phyloP scores from a whole-genome alignment of 2,888 invertebrate species.

The Andrena haemorrhoa region DNA sequence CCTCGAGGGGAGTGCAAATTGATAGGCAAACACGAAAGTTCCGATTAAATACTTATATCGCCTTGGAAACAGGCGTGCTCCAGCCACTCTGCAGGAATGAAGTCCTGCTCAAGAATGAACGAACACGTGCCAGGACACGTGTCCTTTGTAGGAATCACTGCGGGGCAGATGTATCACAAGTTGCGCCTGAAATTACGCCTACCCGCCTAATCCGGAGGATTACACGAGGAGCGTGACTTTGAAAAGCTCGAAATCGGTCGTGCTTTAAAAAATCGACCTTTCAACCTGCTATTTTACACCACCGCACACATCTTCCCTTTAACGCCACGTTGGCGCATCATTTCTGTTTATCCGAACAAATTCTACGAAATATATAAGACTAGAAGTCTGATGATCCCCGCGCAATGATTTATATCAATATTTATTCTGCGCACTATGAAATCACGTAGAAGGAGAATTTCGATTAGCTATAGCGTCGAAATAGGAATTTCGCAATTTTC shows the following conservation, averaged over 20 bases:
- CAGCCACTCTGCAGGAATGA: constrained; percentile 82
- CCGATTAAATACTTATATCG: constrained; percentile 27
- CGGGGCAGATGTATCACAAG: constrained; percentile 82
- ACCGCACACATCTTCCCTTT: background rate
- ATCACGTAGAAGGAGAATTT: too few species aligned
- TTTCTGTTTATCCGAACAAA: background rate
- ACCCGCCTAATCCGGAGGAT: constrained; percentile 79
- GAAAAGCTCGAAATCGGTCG: constrained; percentile 27
- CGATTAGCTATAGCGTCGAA: too few species aligned
- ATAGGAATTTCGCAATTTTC: constrained; percentile 29
- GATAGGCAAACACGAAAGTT: constrained; percentile 26
- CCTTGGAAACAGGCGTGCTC: constrained; percentile 31
- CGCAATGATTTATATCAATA: too few species aligned
- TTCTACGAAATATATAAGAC: background rate
- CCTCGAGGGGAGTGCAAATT: background rate
- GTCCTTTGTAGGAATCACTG: constrained; percentile 76
- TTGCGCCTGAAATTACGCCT: constrained; percentile 67
- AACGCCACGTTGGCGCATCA: background rate
- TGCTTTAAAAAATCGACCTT: constrained; percentile 6
- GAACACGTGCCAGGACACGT: constrained; percentile 81
- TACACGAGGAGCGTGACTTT: constrained; percentile 76
- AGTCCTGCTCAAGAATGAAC: constrained; percentile 68
- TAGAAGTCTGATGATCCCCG: too few species aligned
- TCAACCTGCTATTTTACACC: background rate
- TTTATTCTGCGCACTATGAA: too few species aligned